Conservation (phyloP, 2,888 invertebrate species). For the Ptychoptera albimana region DNA sequence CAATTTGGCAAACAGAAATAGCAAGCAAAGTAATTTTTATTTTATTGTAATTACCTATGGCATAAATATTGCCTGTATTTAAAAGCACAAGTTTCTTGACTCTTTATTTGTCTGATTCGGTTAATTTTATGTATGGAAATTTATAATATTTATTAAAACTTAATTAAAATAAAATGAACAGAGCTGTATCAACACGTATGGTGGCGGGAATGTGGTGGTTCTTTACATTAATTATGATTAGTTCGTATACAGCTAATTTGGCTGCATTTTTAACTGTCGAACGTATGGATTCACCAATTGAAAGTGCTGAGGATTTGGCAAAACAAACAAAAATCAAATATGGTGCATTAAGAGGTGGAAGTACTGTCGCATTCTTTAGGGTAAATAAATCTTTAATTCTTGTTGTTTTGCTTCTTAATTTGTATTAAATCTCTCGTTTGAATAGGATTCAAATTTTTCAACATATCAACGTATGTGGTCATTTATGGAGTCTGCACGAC, state of each 20-base stretch:
- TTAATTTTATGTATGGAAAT: too few species aligned
- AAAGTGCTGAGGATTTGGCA: constrained; percentile 88
- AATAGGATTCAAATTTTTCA: constrained; percentile 79
- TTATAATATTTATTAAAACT: too few species aligned
- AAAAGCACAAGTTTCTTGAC: too few species aligned
- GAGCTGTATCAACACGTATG: constrained; percentile 30
- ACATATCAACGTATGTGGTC: constrained; percentile 94
- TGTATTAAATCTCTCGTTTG: constrained; percentile 13
- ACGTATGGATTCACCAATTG: constrained; percentile 87
- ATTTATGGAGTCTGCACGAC: constrained; percentile 78
- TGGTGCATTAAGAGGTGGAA: constrained; percentile 83
- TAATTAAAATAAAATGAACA: constrained; percentile 12
- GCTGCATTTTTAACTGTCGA: constrained; percentile 89
- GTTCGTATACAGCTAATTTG: constrained; percentile 89
- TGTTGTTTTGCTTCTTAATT: not conserved
- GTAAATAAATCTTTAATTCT: constrained; percentile 35
- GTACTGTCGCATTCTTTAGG: constrained; percentile 88
- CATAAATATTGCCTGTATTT: too few species aligned
- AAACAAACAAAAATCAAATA: constrained; percentile 96
- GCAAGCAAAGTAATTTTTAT: too few species aligned
- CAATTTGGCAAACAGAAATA: too few species aligned
- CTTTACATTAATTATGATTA: constrained; percentile 89
- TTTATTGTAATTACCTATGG: too few species aligned
- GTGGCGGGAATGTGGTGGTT: constrained; percentile 83
- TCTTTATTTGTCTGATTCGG: too few species aligned